A percentile compares a stretch with the other conserved stretches of the same genome.
Evolutionary conservation across 2,888 invertebrate species (phyloP).

Genomic region (Cephus spinipes): DNA sequence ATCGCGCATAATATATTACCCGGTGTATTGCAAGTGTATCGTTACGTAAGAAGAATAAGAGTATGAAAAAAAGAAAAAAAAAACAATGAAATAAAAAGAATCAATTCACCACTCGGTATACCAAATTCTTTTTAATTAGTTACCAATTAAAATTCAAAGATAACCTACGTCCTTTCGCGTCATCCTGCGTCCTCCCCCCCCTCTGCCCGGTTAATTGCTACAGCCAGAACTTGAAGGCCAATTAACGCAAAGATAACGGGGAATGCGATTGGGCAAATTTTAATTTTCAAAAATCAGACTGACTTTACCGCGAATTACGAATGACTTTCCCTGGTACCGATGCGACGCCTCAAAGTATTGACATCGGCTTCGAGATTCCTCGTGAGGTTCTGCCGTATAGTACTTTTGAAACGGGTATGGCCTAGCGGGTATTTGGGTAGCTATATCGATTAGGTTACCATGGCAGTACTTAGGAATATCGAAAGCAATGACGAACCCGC

Average conservation of each 20-base stretch:
- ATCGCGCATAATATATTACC: background rate
- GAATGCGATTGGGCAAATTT: background rate
- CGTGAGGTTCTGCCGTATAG: background rate
- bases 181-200: too few relatives aligned
- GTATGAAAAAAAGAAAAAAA: background rate
- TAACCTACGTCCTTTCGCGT: too few relatives aligned
- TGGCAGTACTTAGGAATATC: background rate
- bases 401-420: background rate
- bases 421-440: background rate
- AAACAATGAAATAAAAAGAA: background rate
- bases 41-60: background rate
- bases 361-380: background rate
- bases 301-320: background rate
- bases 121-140: background rate
- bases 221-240: background rate
- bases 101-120: background rate
- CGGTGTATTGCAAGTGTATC: background rate
- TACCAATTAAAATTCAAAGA: background rate
- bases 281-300: background rate
- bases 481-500: background rate
- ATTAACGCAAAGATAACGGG: background rate
- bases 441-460: background rate
- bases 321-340: background rate
- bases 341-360: background rate
- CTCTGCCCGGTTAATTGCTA: background rate